phyloP scores from a whole-genome alignment of 2,113 vertebrate genomes.

The Vireo altiloquus region DNA sequence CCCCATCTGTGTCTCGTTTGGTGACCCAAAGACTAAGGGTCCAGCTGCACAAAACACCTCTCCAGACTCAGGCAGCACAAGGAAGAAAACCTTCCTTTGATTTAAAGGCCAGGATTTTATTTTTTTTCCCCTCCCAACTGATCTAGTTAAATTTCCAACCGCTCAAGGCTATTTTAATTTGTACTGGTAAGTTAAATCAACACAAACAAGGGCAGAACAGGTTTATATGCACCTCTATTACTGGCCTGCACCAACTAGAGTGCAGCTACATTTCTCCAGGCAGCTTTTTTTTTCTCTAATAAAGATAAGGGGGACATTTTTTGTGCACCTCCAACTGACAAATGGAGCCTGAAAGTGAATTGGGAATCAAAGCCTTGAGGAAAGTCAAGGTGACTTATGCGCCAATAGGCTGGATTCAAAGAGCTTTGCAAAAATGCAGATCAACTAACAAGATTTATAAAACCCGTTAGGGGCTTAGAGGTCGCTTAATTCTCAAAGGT shows the following conservation, averaged over 20 bases:
- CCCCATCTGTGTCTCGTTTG: background rate
- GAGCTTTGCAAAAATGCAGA: conserved; percentile 67
- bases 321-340: conserved; percentile 47
- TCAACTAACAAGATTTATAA: conserved; percentile 67
- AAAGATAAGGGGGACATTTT: background rate
- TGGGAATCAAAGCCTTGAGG: conserved; percentile 8
- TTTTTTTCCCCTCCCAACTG: background rate
- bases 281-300: conserved; percentile 6
- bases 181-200: conserved; percentile 58
- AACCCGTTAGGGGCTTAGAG: conserved; percentile 50
- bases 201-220: conserved; percentile 57
- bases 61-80: background rate
- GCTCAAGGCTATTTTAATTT: conserved; percentile 63
- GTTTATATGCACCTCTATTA: conserved; percentile 44
- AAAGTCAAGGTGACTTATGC: conserved; percentile 62
- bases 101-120: background rate
- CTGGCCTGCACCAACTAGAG: background rate
- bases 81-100: background rate
- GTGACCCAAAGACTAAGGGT: background rate
- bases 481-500: conserved; percentile 47
- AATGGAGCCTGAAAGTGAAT: conserved; percentile 61
- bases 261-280: conserved; percentile 24
- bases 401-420: conserved; percentile 22
- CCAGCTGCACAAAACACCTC: background rate
- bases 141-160: conserved; percentile 57